Evolutionary conservation across 2,888 invertebrate genomes (phyloP).

Genomic region (Drosophila leonis): DNA sequence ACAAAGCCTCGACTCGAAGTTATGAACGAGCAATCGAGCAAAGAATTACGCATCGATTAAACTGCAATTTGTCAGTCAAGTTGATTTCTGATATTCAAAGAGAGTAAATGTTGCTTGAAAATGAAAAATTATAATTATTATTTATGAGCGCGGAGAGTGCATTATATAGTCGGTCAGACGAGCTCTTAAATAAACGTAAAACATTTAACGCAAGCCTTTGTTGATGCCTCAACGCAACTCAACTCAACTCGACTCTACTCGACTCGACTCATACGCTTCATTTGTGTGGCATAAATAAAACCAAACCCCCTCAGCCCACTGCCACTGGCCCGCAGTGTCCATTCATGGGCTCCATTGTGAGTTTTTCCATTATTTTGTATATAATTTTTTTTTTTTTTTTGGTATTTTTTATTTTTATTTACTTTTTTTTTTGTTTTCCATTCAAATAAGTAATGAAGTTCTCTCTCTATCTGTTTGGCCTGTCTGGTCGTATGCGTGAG

Average conservation of each 20-base stretch:
- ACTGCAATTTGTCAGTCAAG: constrained; percentile 54
- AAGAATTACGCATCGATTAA: constrained; percentile 4
- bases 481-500: constrained; percentile 17
- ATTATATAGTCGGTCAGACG: constrained; percentile 16
- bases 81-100: constrained; percentile 29
- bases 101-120: constrained; percentile 55
- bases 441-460: constrained; percentile 79
- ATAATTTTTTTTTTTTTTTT: constrained; percentile 22
- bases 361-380: constrained; percentile 61
- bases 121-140: constrained; percentile 75
- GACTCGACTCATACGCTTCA: constrained; percentile 65
- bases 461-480: constrained; percentile 40
- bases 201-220: constrained; percentile 73
- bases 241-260: constrained; percentile 43
- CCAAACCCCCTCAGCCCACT: constrained; percentile 11
- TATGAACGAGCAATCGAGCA: not conserved
- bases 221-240: constrained; percentile 55
- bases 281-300: constrained; percentile 73
- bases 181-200: constrained; percentile 76
- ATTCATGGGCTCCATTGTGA: constrained; percentile 61
- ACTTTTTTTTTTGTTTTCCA: constrained; percentile 54
- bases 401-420: constrained; percentile 21
- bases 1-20: not conserved
- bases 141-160: constrained; percentile 37
- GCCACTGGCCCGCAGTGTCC: constrained; percentile 25